Base-by-base conservation (phyloP, 1,140 invertebrate genomes). In the Cotesia typhae region DNA sequence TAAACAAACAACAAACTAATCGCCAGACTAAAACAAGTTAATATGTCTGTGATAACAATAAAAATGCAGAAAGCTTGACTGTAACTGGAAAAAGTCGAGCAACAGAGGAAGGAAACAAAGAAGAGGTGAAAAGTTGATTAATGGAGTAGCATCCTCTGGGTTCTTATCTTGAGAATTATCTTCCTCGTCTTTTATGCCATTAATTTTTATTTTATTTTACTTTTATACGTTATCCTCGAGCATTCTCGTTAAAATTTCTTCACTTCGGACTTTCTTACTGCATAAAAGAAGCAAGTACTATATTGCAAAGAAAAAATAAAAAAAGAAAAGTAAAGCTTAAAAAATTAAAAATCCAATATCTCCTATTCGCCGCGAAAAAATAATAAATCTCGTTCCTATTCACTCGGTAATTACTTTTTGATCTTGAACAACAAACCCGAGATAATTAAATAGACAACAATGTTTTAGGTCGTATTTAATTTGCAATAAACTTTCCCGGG, bases 71-170 rank as follows among this genome's bases (percentile, higher is more conserved):
- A 55, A n/a, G 20, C 20, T 28, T 14, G 14, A 55, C 1, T 1
- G n/a, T 14, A 14, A 55, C 10, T 12, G 2, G n/a, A 55, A 55
- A 55, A 55, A 17, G 4, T 36, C 17, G 14, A 17, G 5, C 1
- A 60, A 6, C 7, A 60, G 28, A 60, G 17, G 20, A 60, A 36
- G 28, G 28, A 60, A 60, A 60, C 20, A 36, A 60, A 36, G 59
- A 14, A 28, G 59, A 60, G 59, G 28, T 36, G 20, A 35, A 60
- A 36, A 60, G 20, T 60, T 60, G 59, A 60, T 35, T 60, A 60
- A 36, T 60, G 9, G 28, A 60, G 20, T 60, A 10, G 28, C 28
- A 60, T 36, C 28, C 9, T 20, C 53, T 57, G n/a, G 53, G 9
- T 60, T 60, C 28, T 60, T 60, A 28, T 60, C 52, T 55, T 55